Conservation (phyloP, 1,140 invertebrate genomes). For the Bradynema listronoti region DNA sequence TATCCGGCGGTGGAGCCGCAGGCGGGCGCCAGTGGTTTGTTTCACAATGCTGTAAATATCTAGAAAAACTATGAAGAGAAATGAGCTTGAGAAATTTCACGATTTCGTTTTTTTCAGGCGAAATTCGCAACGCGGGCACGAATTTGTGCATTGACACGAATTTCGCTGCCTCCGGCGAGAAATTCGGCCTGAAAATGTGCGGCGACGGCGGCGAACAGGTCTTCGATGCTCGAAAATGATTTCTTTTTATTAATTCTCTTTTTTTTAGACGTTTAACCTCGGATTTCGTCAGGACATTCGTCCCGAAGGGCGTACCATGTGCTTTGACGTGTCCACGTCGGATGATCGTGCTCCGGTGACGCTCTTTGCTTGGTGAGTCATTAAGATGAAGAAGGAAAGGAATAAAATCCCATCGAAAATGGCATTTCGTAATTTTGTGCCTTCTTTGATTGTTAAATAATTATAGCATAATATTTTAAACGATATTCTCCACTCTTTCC, state of each 20-base stretch:
- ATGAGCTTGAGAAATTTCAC: constrained; percentile 3
- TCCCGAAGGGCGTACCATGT: constrained; percentile 71
- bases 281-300: constrained; percentile 88
- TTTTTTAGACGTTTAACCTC: constrained; percentile 64
- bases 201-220: constrained; percentile 63
- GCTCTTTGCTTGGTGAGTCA: constrained; percentile 64
- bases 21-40: constrained; percentile 73
- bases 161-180: constrained; percentile 66
- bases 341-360: constrained; percentile 69
- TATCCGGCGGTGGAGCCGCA: constrained; percentile 86
- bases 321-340: constrained; percentile 80
- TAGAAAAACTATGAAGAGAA: constrained; percentile 21
- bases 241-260: constrained; percentile 23
- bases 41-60: no score
- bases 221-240: constrained; percentile 10
- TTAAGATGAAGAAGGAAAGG: constrained; percentile 41
- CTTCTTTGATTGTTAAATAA: no score
- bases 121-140: constrained; percentile 68
- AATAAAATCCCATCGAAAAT: constrained; percentile 2
- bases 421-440: no score
- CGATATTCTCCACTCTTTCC: not conserved
- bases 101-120: constrained; percentile 51
- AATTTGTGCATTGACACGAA: constrained; percentile 73
- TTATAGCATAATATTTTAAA: not conserved
- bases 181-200: constrained; percentile 66